phyloP scores from a whole-genome alignment of 2,113 vertebrate species.

The Plecotus auritus region DNA sequence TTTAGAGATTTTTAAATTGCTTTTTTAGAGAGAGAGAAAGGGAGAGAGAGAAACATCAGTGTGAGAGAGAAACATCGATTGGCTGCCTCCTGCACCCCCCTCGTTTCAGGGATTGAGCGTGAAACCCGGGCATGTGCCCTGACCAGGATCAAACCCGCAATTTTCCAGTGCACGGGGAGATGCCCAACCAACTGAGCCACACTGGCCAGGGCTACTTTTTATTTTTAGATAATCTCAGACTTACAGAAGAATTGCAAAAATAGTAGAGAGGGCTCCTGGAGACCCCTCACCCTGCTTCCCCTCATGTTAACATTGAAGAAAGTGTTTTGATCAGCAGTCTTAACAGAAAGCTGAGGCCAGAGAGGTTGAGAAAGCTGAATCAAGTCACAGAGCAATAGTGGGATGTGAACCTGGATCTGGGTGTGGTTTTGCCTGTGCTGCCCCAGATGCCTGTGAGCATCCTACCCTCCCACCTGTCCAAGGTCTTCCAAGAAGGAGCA shows the following conservation, averaged over 20 bases:
- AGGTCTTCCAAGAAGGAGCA: background rate
- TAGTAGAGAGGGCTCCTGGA: background rate
- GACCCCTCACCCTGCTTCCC: background rate
- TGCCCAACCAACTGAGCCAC: background rate
- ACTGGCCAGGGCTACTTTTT: background rate
- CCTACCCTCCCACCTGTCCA: no score
- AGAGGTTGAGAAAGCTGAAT: background rate
- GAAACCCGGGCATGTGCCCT: background rate
- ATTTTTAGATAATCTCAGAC: background rate
- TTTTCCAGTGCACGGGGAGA: background rate
- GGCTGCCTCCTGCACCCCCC: background rate
- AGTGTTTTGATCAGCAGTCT: background rate
- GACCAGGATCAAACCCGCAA: background rate
- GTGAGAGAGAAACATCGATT: background rate
- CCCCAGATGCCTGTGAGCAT: no score
- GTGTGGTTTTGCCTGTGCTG: no score
- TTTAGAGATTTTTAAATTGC: background rate
- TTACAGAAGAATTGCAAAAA: background rate
- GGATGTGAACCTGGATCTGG: background rate
- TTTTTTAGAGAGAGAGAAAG: background rate
- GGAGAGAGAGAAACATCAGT: no score
- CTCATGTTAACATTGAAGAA: background rate
- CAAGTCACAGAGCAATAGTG: background rate
- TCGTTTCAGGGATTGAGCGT: background rate
- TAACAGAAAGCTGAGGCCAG: background rate